Evolutionary conservation across 2,888 invertebrate genomes (phyloP), one percentile per base, ranked within the genome.

Genomic region (Chromoteleia sp.): DNA sequence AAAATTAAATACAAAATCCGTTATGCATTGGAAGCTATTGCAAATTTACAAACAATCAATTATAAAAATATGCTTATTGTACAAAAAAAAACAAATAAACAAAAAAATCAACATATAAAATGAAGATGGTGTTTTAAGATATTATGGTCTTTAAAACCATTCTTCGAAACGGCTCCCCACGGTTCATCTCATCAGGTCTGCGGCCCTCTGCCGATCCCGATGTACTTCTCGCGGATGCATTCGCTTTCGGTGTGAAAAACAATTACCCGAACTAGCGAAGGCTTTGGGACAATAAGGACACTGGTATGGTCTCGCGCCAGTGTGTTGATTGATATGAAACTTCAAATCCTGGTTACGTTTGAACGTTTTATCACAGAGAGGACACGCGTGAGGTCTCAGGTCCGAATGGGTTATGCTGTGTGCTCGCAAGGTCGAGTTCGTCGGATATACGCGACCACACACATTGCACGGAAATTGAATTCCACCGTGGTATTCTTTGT

Each of bases 281-380:
- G 94, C 93, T 90, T 95, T 95, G 0, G 95, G 95, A 91, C 95
- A 95, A 87, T 95, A 95, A 29, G 95, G 95, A 89, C 95, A 95
- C 90, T 95, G 94, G 90, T 95, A 95, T 19, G 95, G 95, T 86
- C 94, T 93, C 2, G 93, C 95, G 52, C 95, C 95, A n/a, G 95
- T 95, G 87, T 96, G 95, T 87, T 95, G 95, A 89, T 95, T 95
- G 87, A 95, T 94, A 88, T 96, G 95, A 89, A 95, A 95, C 94
- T 95, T 95, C 82, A 96, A 92, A 90, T 96, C 95, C 90, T 95
- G 95, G 89, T 95, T 95, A 83, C 95, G 92, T 88, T 96, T 95
- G 87, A 95, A 96, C 17, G 94, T 94, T 89, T 95, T 95, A 88
- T 94, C 94, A 90, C 95, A 95, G 58, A 94, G 91, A 33, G 94